Percentiles rank a stretch among this genome's conserved stretches.
These are phyloP conservation scores for Cyrtonyx montezumae DNA, from an alignment of 2,113 vertebrate species.

Conservation along the genomic window DNA sequence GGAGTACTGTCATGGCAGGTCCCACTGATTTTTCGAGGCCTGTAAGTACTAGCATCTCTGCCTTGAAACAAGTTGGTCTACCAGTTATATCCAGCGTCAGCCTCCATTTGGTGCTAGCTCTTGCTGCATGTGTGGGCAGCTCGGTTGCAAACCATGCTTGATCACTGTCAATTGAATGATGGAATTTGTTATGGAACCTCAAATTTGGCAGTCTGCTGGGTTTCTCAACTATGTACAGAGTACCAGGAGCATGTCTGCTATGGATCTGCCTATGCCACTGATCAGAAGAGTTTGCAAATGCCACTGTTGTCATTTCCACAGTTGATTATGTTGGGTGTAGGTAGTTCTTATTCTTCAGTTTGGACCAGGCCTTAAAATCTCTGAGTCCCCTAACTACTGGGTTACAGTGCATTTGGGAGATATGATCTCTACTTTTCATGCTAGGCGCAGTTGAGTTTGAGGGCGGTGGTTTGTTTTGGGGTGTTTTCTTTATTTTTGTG, in stretches of 20 bases:
- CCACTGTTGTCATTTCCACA: not conserved
- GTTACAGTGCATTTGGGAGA: not conserved
- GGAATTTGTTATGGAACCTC: not conserved
- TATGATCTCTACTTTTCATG: not conserved
- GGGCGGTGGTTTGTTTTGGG: not conserved
- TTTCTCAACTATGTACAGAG: not conserved
- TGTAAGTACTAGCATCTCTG: conserved; percentile 74
- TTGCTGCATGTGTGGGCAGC: not conserved
- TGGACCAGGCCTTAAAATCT: not conserved
- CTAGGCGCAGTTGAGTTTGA: not conserved
- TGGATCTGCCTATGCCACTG: not conserved
- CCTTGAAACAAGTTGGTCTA: not conserved
- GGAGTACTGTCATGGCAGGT: conserved; percentile 84
- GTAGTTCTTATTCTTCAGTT: not conserved
- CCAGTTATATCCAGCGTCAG: not conserved
- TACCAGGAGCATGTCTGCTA: not conserved
- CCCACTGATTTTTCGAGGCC: conserved; percentile 82
- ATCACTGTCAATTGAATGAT: not conserved
- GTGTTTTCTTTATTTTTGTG: not conserved
- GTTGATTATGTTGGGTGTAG: not conserved
- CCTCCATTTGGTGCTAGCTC: not conserved
- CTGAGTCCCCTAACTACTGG: not conserved
- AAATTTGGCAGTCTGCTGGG: not conserved
- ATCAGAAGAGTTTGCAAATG: not conserved
- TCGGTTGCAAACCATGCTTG: not conserved